These are phyloP conservation scores for Mastomys coucha DNA, from an alignment of 2,113 vertebrate species.

Conservation along the genomic window DNA sequence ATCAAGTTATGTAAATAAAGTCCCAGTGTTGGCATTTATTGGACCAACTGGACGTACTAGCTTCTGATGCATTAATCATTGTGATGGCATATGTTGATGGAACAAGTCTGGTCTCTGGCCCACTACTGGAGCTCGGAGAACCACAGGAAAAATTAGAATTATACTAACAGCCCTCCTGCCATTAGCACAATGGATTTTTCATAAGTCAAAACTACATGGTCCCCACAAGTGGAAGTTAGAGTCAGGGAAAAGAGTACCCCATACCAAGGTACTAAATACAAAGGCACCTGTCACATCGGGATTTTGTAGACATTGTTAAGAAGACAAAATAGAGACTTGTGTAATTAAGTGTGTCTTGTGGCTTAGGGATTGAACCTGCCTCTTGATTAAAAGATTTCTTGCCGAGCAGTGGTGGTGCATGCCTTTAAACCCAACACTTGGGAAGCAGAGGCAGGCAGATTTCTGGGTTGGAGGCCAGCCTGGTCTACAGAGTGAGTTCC, in stretches of 20 bases:
- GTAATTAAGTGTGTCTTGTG: not conserved
- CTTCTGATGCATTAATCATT: not conserved
- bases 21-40: not conserved
- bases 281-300: not conserved
- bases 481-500: too few relatives aligned
- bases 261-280: not conserved
- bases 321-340: not conserved
- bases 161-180: not conserved
- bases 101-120: not conserved
- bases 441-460: too few relatives aligned
- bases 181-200: too few relatives aligned
- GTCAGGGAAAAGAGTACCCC: not conserved
- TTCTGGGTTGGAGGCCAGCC: too few relatives aligned
- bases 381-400: not conserved
- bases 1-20: not conserved
- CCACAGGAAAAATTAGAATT: not conserved
- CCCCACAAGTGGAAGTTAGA: too few relatives aligned
- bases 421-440: too few relatives aligned
- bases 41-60: too few relatives aligned
- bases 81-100: not conserved
- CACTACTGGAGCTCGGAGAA: not conserved
- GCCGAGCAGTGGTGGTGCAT: too few relatives aligned
- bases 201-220: not conserved
- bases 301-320: slow-evolving; percentile 22
- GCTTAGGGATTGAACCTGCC: not conserved